Evolutionary conservation across 1,140 invertebrate species (phyloP).

Genomic region (Drosophila sp.): DNA sequence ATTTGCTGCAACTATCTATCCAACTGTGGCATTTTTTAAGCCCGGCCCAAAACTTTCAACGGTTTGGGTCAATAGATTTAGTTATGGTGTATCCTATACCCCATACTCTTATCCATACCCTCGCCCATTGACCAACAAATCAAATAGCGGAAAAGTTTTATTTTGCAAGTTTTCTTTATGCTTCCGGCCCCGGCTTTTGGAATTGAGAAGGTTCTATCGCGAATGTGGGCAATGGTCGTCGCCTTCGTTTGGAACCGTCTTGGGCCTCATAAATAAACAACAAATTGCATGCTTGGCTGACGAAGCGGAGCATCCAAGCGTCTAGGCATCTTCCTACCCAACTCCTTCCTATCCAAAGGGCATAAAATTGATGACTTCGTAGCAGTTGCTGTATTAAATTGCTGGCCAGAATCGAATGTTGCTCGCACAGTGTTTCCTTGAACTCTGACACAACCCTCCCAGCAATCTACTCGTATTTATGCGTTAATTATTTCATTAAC

Average conservation of each 20-base stretch:
- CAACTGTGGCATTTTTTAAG: slow-evolving; percentile 15
- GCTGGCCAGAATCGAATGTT: slow-evolving; percentile 10
- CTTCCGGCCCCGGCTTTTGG: slow-evolving; percentile 48
- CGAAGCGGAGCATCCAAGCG: slow-evolving; percentile 24
- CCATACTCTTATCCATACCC: slow-evolving; percentile 11
- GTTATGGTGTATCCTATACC: too few species aligned
- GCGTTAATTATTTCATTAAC: slow-evolving; percentile 81
- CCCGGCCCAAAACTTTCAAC: slow-evolving; percentile 31
- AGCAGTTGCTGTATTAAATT: slow-evolving; percentile 58
- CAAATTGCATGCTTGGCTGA: slow-evolving; percentile 76
- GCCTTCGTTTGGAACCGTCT: slow-evolving; percentile 35
- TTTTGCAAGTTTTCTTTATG: slow-evolving; percentile 72
- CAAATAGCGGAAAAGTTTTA: slow-evolving; percentile 81
- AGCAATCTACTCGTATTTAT: slow-evolving; percentile 50
- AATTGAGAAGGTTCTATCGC: background rate
- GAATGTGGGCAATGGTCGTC: slow-evolving; percentile 18
- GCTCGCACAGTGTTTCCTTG: slow-evolving; percentile 32
- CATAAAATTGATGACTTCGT: slow-evolving; percentile 74
- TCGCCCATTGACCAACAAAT: slow-evolving; percentile 66
- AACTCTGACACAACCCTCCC: slow-evolving; percentile 21
- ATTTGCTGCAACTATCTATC: slow-evolving; percentile 50
- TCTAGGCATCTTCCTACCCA: background rate
- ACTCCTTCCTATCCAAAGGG: slow-evolving; percentile 3
- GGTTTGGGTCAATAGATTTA: slow-evolving; percentile 53
- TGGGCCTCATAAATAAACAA: slow-evolving; percentile 75